These are phyloP conservation scores for Scleropages formosus DNA, from an alignment of 2,797 vertebrate genomes.

Conservation along the genomic window DNA sequence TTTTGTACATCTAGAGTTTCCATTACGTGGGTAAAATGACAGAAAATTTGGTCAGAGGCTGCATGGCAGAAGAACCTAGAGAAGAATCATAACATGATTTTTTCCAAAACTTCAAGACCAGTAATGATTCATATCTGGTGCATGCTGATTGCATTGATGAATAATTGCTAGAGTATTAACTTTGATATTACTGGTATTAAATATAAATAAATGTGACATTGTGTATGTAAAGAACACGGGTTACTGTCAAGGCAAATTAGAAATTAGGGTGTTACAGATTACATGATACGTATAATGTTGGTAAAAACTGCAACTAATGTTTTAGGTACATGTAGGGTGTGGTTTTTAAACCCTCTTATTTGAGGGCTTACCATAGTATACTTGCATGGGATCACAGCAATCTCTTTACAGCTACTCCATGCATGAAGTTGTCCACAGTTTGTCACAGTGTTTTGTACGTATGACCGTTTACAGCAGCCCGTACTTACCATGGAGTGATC, in stretches of 20 bases:
- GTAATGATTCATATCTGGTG: conserved; percentile 41
- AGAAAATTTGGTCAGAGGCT: neutral
- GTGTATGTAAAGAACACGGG: conserved; percentile 34
- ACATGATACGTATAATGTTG: too few species aligned
- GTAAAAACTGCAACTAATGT: too few species aligned
- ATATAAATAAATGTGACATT: conserved; percentile 27
- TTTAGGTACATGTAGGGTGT: neutral
- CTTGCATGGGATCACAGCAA: neutral
- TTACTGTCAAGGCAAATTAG: neutral
- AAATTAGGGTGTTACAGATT: neutral
- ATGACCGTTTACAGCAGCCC: neutral
- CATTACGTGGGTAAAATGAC: neutral
- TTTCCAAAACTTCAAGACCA: conserved; percentile 33
- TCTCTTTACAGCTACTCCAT: neutral
- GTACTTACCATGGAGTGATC: neutral
- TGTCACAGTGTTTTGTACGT: neutral
- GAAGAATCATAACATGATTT: conserved; percentile 18
- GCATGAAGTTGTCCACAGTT: neutral
- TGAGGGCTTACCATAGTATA: neutral
- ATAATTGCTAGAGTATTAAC: conserved; percentile 34
- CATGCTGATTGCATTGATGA: conserved; percentile 31
- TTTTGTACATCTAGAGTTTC: neutral
- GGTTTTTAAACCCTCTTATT: neutral
- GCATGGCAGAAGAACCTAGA: neutral
- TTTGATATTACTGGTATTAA: conserved; percentile 29